Percentiles rank a stretch among this genome's conserved stretches.
Conservation (phyloP, 2,113 vertebrate species). For the Scolopax mira region DNA sequence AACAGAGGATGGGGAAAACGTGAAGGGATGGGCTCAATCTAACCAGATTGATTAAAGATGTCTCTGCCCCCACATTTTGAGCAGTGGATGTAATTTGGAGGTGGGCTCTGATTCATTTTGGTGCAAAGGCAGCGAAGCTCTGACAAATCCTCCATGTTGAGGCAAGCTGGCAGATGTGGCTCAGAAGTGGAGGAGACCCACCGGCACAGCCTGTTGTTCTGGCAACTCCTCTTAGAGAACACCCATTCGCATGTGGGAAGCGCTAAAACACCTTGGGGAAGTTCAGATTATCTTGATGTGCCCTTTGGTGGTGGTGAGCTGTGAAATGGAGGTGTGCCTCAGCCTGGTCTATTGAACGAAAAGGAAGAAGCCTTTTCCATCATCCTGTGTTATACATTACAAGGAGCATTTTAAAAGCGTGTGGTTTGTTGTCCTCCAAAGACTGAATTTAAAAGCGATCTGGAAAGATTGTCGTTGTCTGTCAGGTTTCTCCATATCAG, state of each 20-base stretch:
- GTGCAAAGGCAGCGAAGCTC: background rate
- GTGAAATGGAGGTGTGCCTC: background rate
- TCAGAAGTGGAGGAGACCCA: background rate
- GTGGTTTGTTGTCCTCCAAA: background rate
- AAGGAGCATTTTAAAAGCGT: background rate
- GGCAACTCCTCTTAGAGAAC: background rate
- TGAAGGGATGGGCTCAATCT: background rate
- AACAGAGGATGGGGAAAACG: background rate
- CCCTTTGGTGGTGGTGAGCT: background rate
- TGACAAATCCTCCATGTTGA: background rate
- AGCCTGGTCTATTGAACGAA: background rate
- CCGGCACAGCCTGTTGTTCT: background rate
- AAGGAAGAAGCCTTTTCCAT: background rate
- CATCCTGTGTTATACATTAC: background rate
- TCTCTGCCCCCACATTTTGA: background rate
- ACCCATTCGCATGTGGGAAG: background rate
- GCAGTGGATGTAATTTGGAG: background rate
- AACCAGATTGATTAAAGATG: background rate
- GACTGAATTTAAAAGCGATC: background rate
- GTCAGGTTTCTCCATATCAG: rapidly evolving
- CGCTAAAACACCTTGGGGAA: background rate
- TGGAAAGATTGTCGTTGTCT: background rate
- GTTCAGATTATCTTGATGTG: background rate
- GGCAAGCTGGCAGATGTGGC: background rate
- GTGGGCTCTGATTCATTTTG: conserved; percentile 19